Conservation (phyloP, 2,113 vertebrate species). For the Neotoma lepida region DNA sequence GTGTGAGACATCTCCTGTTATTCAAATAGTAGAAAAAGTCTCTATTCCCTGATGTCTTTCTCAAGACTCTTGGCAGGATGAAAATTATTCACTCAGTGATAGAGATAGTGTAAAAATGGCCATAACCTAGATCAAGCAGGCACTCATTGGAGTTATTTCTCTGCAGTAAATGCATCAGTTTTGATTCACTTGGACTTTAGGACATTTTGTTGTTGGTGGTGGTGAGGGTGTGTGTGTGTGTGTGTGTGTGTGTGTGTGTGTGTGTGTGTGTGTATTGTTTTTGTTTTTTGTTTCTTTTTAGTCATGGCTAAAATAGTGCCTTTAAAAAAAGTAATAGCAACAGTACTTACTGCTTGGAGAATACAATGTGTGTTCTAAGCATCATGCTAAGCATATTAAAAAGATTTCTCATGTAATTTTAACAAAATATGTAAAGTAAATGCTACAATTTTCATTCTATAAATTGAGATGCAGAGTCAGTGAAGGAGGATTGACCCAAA, state of each 20-base stretch:
- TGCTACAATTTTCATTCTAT: background rate
- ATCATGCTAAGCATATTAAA: background rate
- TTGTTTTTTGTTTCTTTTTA: background rate
- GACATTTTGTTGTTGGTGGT: background rate
- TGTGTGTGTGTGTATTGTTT: background rate
- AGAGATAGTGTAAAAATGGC: background rate
- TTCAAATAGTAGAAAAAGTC: background rate
- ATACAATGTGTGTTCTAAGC: background rate
- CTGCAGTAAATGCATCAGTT: background rate
- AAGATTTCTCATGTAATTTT: background rate
- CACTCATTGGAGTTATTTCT: background rate
- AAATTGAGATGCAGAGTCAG: background rate
- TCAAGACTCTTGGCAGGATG: background rate
- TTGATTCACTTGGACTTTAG: background rate
- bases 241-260: background rate
- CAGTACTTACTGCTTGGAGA: background rate
- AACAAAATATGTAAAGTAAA: background rate
- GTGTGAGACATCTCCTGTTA: background rate
- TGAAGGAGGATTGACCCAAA: background rate
- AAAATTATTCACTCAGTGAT: background rate
- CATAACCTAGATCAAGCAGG: background rate
- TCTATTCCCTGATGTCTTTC: background rate
- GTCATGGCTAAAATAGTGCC: background rate
- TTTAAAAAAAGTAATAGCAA: background rate
- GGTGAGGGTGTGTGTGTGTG: no score